Conservation (phyloP, 2,113 vertebrate species). For the Craseonycteris thonglongyai region DNA sequence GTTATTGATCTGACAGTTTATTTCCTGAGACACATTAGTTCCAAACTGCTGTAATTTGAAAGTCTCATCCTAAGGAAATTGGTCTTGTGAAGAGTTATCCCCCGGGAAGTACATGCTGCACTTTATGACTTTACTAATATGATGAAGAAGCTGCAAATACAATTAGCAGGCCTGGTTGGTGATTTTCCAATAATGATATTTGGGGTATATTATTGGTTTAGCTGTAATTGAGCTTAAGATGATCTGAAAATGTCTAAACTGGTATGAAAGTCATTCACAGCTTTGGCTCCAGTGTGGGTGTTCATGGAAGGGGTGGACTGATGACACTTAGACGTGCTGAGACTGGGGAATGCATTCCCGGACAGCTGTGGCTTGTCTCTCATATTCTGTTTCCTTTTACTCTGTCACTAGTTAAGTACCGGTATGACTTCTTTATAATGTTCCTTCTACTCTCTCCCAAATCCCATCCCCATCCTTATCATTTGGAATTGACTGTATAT, state of each 20-base stretch:
- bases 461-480: background rate
- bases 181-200: conserved; percentile 50
- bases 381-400: background rate
- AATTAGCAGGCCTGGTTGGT: background rate
- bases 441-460: background rate
- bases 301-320: background rate
- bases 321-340: background rate
- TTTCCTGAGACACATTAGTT: conserved; percentile 38
- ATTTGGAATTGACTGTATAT: background rate
- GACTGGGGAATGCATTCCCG: background rate
- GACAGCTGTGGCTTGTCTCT: background rate
- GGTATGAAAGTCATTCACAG: background rate
- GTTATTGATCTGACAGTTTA: background rate
- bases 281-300: background rate
- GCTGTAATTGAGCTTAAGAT: conserved; percentile 41
- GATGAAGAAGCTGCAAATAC: background rate
- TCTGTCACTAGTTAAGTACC: background rate
- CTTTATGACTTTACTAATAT: conserved; percentile 29
- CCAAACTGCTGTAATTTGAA: conserved; percentile 47
- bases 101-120: background rate
- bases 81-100: conserved; percentile 31
- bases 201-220: conserved; percentile 32
- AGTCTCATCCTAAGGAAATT: conserved; percentile 46
- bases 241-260: background rate
- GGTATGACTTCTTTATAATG: background rate